A percentile compares a stretch with the other conserved stretches of the same genome.
Evolutionary conservation across 2,797 vertebrate species (phyloP).

Genomic region (Muraenolepis orangiensis): DNA sequence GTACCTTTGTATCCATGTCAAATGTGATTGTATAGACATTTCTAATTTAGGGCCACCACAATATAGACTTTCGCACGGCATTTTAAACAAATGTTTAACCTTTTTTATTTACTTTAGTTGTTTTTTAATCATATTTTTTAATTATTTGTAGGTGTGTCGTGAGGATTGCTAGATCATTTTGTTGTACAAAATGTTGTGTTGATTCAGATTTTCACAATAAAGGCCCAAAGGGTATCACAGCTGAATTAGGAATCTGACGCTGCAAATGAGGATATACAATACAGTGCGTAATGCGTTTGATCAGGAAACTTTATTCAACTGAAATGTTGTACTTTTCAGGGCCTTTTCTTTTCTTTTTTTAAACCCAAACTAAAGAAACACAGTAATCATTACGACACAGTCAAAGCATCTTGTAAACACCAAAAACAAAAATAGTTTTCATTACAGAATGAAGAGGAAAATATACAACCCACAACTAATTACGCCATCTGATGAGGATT

Average conservation of each 20-base stretch:
- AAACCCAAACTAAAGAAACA: not conserved
- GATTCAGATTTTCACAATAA: not conserved
- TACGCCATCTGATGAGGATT: not conserved
- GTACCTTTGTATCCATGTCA: too few relatives aligned
- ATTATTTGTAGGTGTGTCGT: too few relatives aligned
- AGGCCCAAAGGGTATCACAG: not conserved
- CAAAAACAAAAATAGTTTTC: not conserved
- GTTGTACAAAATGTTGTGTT: too few relatives aligned
- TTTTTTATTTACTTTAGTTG: too few relatives aligned
- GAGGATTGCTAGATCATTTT: too few relatives aligned
- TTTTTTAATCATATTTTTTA: too few relatives aligned
- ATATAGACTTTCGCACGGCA: too few relatives aligned
- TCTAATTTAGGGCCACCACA: too few relatives aligned
- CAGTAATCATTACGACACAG: not conserved
- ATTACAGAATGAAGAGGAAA: not conserved
- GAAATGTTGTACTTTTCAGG: not conserved
- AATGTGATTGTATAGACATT: too few relatives aligned
- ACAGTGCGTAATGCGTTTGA: not conserved
- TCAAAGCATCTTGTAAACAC: not conserved
- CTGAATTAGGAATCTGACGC: not conserved
- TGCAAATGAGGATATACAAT: not conserved
- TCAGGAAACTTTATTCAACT: not conserved
- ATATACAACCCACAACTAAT: not conserved
- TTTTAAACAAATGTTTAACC: too few relatives aligned
- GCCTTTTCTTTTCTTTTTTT: not conserved